Conservation (phyloP, 2,888 invertebrate genomes). For the Aricia artaxerxes region DNA sequence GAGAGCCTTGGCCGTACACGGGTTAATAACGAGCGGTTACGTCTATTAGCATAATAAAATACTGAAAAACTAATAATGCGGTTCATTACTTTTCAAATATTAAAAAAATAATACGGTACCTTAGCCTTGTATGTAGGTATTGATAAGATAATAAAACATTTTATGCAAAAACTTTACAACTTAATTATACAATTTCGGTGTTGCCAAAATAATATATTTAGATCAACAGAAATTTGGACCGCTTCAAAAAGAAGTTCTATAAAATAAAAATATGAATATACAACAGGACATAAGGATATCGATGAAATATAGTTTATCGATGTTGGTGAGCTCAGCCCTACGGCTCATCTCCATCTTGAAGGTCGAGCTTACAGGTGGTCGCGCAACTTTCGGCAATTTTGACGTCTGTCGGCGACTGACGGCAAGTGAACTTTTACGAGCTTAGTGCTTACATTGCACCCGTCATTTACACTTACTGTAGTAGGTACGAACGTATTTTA, state of each 20-base stretch:
- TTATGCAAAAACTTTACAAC: background rate
- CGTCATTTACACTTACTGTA: background rate
- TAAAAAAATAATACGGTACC: background rate
- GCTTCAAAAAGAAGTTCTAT: too few relatives aligned
- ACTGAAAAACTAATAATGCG: background rate
- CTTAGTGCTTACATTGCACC: conserved; percentile 4
- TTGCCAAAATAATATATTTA: too few relatives aligned
- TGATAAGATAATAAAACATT: background rate
- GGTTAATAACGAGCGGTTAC: conserved; percentile 2
- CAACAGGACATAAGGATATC: background rate
- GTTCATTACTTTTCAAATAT: background rate
- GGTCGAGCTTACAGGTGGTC: conserved; percentile 13
- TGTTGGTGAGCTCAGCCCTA: background rate
- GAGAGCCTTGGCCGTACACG: conserved; percentile 16
- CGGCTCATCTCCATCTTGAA: background rate
- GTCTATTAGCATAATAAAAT: background rate
- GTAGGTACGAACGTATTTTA: background rate
- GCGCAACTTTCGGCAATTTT: conserved; percentile 11
- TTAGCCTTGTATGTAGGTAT: background rate
- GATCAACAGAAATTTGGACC: too few relatives aligned
- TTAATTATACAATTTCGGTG: too few relatives aligned
- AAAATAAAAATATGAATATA: too few relatives aligned
- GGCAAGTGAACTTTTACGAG: background rate
- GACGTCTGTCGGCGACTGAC: background rate
- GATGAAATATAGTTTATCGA: background rate